Evolutionary conservation across 2,797 vertebrate species (phyloP), one percentile per base, ranked within the genome.

Genomic region (Pseudomugil tenellus): DNA sequence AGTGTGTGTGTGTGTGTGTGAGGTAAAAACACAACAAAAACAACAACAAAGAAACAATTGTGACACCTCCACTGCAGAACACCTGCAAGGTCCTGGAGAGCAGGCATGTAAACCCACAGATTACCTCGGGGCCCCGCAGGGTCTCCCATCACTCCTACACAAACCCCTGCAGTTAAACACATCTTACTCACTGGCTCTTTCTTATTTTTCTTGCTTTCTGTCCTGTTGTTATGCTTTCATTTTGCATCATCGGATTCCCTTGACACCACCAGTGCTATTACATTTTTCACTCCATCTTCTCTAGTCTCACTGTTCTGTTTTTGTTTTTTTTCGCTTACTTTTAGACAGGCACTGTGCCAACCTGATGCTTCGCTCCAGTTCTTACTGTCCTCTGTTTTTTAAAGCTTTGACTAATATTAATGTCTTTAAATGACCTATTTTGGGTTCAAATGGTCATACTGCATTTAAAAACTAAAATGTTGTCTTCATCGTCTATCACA

Each of bases 81-180:
- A 90, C 85, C 85, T 88, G 87, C 57, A 43, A 83, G 81, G 72
- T 80, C 81, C 76, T 64, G 79, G 80, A 74, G 84, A 84, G 81
- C 58, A 6, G 51, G 56, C 31, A 55, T 62, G 48, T 60, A 77
- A 80, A 87, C 80, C 85, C 81, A 83, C 76, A 87, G 86, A 89
- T 90, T 85, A 88, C 82, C 79, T 77, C 19, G 1, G 68, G 78
- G 82, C 82, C 75, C 85, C 53, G 70, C 63, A 60, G 84, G 81
- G 79, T 58, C 83, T 77, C 67, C 77, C 75, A 61, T 84, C 86
- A 86, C 86, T 89, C 84, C 85, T 59, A 89, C 89, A 78, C 86
- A 79, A 77, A 72, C 86, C 82, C 87, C 84, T 53, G 75, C 79
- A 63, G 88, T 81, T 80, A 84, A 87, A 84, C 80, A 78, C 76